A percentile compares a stretch with the other conserved stretches of the same genome.
Evolutionary conservation across 2,797 vertebrate genomes (phyloP).

Genomic region (Cyprinodon diabolis): DNA sequence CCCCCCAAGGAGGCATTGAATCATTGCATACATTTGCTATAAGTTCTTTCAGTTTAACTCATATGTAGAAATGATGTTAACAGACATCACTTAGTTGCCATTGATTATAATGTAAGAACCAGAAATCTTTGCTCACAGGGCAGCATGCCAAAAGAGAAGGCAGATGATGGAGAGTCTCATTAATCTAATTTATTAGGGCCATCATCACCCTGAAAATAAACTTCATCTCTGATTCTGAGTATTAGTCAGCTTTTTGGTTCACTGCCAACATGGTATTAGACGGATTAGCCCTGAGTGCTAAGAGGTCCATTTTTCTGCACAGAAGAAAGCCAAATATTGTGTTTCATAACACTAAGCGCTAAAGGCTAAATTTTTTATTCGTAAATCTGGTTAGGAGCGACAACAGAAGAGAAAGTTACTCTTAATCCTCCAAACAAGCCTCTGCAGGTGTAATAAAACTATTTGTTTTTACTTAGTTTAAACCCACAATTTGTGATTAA

Average conservation of each 20-base stretch:
- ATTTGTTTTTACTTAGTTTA: neutral
- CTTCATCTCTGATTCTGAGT: slow-evolving; percentile 36
- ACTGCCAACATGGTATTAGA: slow-evolving; percentile 45
- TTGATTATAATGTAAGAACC: slow-evolving; percentile 10
- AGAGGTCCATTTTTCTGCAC: slow-evolving; percentile 50
- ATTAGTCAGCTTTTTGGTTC: slow-evolving; percentile 32
- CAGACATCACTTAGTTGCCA: slow-evolving; percentile 6
- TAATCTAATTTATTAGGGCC: slow-evolving; percentile 59
- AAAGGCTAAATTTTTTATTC: slow-evolving; percentile 14
- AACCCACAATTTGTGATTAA: neutral
- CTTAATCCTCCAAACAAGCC: neutral
- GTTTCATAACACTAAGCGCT: slow-evolving; percentile 28
- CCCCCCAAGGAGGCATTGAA: too few relatives aligned
- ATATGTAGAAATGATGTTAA: slow-evolving; percentile 1
- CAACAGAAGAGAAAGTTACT: neutral
- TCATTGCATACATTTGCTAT: neutral
- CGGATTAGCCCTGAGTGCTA: slow-evolving; percentile 42
- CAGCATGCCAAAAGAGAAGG: slow-evolving; percentile 18
- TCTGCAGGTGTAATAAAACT: neutral
- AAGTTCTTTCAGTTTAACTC: neutral
- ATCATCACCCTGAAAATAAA: slow-evolving; percentile 46
- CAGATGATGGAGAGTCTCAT: slow-evolving; percentile 57
- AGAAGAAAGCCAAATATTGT: slow-evolving; percentile 47
- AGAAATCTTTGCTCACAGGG: slow-evolving; percentile 30
- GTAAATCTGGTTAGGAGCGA: slow-evolving; percentile 10